A percentile compares a stretch with the other conserved stretches of the same genome.
phyloP scores from a whole-genome alignment of 2,113 vertebrate genomes.

The Oenanthe melanoleuca region DNA sequence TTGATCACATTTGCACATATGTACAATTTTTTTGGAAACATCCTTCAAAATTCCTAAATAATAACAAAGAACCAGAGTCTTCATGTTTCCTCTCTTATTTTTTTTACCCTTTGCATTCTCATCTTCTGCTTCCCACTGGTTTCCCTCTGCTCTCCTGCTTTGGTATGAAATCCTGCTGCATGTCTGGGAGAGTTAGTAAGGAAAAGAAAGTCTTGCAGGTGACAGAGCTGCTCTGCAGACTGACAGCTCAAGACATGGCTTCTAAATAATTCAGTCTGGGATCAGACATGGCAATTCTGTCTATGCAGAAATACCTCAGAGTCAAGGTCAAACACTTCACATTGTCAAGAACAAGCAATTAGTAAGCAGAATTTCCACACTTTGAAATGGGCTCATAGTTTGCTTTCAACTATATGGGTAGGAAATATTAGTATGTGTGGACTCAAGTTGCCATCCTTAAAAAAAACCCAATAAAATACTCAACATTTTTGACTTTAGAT shows the following conservation, averaged over 20 bases:
- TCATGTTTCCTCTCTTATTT: not conserved
- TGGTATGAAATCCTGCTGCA: not conserved
- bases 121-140: not conserved
- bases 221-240: conserved; percentile 12
- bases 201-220: not conserved
- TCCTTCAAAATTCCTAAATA: not conserved
- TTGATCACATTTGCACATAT: not conserved
- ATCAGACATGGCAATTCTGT: not conserved
- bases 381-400: not conserved
- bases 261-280: conserved; percentile 3
- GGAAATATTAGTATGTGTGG: not conserved
- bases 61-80: not conserved
- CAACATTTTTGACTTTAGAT: not conserved
- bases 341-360: not conserved
- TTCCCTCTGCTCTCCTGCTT: not conserved
- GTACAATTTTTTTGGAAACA: not conserved
- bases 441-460: not conserved
- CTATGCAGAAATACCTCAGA: not conserved
- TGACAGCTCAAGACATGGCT: not conserved
- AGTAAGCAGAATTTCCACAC: not conserved
- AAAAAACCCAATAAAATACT: not conserved
- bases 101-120: not conserved
- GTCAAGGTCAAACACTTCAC: not conserved
- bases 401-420: not conserved
- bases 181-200: not conserved